Evolutionary conservation across 2,113 vertebrate species (phyloP).

Genomic region (Apteryx mantelli): DNA sequence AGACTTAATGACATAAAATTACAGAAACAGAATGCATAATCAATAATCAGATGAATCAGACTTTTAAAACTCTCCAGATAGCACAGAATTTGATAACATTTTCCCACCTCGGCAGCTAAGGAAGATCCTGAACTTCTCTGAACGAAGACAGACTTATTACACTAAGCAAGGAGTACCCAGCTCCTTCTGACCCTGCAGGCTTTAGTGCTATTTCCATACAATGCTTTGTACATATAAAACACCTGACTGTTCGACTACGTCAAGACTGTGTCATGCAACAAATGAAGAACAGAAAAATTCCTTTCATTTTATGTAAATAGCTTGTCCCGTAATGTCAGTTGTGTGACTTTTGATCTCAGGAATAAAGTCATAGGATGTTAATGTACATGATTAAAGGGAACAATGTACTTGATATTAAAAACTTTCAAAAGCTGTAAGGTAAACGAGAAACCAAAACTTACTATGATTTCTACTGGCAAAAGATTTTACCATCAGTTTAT

Average conservation of each 20-base stretch:
- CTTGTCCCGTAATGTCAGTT: not conserved
- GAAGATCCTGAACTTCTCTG: not conserved
- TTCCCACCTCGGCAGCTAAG: not conserved
- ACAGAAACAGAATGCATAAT: not conserved
- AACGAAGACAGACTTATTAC: not conserved
- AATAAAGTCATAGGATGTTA: not conserved
- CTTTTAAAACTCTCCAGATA: not conserved
- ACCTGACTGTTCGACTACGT: not conserved
- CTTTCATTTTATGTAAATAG: not conserved
- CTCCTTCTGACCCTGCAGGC: not conserved
- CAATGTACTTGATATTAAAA: not conserved
- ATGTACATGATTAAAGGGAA: not conserved
- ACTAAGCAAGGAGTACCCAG: not conserved
- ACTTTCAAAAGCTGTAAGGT: not conserved
- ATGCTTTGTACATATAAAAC: not conserved
- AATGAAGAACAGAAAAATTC: accelerated
- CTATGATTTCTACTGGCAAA: not conserved
- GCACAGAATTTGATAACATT: not conserved
- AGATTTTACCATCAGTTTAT: not conserved
- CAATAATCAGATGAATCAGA: not conserved
- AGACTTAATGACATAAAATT: not conserved
- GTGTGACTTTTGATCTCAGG: not conserved
- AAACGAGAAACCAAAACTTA: not conserved
- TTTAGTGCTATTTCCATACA: not conserved
- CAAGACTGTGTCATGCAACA: not conserved